A percentile compares a stretch with the other conserved stretches of the same genome.
phyloP scores from a whole-genome alignment of 1,140 invertebrate species.

The Drosophila pandora region DNA sequence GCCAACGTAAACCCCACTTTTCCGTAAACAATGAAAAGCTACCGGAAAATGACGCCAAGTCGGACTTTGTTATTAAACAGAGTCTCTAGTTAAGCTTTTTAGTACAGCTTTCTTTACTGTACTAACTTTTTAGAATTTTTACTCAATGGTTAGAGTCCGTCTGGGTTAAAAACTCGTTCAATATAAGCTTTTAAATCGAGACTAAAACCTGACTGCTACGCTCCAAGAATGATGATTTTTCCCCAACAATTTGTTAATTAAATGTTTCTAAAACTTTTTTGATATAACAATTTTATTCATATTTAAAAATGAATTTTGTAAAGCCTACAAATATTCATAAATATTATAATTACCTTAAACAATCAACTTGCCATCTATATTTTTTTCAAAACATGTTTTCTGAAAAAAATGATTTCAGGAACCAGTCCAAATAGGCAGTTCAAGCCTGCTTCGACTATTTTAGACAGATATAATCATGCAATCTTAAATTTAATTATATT shows the following conservation, averaged over 20 bases:
- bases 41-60: neutral
- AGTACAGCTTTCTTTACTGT: neutral
- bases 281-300: too few relatives aligned
- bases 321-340: slow-evolving; percentile 29
- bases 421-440: slow-evolving; percentile 14
- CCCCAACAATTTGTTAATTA: too few relatives aligned
- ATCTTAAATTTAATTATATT: slow-evolving; percentile 12
- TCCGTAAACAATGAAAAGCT: slow-evolving; percentile 2
- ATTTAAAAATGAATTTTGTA: neutral
- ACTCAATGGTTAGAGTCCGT: neutral
- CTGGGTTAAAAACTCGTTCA: neutral
- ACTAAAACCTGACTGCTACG: slow-evolving; percentile 11
- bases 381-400: slow-evolving; percentile 5
- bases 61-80: neutral
- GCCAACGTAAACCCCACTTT: neutral
- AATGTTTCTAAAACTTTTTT: too few relatives aligned
- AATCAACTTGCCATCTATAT: slow-evolving; percentile 14
- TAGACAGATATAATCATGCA: slow-evolving; percentile 8
- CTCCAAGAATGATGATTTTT: neutral
- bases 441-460: neutral
- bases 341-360: neutral
- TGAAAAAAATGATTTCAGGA: slow-evolving; percentile 29
- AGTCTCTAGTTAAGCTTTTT: neutral
- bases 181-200: slow-evolving; percentile 8
- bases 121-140: neutral